Evolutionary conservation across 2,797 vertebrate species (phyloP), one percentile per base, ranked within the genome.

Genomic region (Coreius guichenoti): DNA sequence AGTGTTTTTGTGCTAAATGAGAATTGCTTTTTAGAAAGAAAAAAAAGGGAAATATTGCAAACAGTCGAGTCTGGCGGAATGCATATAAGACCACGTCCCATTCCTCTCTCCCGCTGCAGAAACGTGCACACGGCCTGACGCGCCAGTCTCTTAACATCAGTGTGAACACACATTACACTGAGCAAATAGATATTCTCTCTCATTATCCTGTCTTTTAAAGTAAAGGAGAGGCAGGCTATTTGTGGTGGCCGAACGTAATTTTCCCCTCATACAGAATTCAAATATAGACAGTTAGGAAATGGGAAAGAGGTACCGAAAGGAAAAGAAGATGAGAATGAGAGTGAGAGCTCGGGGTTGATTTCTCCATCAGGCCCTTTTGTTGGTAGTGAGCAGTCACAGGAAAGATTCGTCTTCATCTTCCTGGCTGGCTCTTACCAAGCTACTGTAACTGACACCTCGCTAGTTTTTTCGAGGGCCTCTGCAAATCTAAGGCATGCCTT

Each of bases 391-490:
- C 23, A 74, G 77, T 69, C 77, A 76, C 47, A 29, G 70, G 85
- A 43, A 73, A 65, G 78, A 81, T 73, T 79, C 17, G 83, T 90
- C 83, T 84, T 73, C 43, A 70, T 65, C 39, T 51, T 76, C 75
- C 65, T 86, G 72, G 45, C 76, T 84, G 87, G 5, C 85, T 90
- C 85, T 93, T 90, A 92, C 89, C 89, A 85, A 90, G 89, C 92
- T 91, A 91, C 91, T 89, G 90, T 92, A 91, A 95, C 94, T 94
- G 91, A 96, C 96, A 94, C 94, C 93, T 93, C 26, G 93, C 94
- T 93, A 96, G 96, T 91, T 96, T 96, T 96, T 92, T 97, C 93
- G 91, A 96, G 93, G 92, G 96, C 95, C 93, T 97, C 94, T 45
- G 94, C 91, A 86, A 96, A 96, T 94, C 95, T 94, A 87, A 92